Evolutionary conservation across 2,797 vertebrate species (phyloP).

Genomic region (Gallinago solitaria): DNA sequence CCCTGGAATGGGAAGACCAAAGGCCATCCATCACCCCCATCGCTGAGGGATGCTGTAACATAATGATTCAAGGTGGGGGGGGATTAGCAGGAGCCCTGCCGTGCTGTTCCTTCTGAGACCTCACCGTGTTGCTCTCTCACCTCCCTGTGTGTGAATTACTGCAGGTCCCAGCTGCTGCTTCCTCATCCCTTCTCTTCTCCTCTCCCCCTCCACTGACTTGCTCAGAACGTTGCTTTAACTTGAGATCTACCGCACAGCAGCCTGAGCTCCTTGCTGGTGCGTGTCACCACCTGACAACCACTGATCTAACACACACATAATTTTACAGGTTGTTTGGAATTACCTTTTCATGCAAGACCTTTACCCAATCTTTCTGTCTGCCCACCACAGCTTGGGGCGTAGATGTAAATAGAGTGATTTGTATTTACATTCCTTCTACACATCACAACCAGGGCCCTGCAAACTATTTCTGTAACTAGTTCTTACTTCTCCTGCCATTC

Average conservation of each 20-base stretch:
- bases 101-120: neutral
- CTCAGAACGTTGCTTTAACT: neutral
- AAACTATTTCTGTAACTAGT: neutral
- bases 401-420: neutral
- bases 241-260: neutral
- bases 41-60: neutral
- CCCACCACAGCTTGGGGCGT: fast-evolving
- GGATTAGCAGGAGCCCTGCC: neutral
- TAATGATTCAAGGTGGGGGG: neutral
- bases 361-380: neutral
- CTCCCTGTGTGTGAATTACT: neutral
- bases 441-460: neutral
- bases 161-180: neutral
- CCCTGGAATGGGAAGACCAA: neutral
- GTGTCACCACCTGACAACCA: neutral
- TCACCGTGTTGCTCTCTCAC: fast-evolving
- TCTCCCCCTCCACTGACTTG: neutral
- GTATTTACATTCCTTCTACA: neutral
- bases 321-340: neutral
- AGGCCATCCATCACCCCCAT: neutral
- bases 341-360: neutral
- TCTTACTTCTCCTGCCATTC: neutral
- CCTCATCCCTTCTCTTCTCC: neutral
- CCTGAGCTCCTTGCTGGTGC: neutral
- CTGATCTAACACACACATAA: neutral